Evolutionary conservation across 2,888 invertebrate genomes (phyloP), one percentile per base, ranked within the genome.

Genomic region (Thymelicus sylvestris): DNA sequence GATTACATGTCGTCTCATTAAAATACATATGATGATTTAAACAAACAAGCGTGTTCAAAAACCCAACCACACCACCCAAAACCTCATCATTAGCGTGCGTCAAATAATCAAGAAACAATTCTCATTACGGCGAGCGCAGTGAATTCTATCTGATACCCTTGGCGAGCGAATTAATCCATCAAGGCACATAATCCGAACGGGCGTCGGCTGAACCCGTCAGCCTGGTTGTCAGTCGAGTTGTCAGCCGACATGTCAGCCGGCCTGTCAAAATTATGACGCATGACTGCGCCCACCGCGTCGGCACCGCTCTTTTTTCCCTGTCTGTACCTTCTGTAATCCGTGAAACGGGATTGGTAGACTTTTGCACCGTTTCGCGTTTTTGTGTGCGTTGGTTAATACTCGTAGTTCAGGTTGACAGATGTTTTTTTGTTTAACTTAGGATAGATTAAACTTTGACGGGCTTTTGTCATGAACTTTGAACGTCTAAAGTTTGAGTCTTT

Each of bases 251-350:
- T 88, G 91, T 90, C 92, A 87, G 78, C 81, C 84, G 73, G 74
- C 77, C 85, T 89, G 90, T 91, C 92, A 92, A 83, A 90, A 89
- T 89, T 86, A 87, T 91, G 88, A 92, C 88, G 91, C 92, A 87
- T 90, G 91, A 85, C 81, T 86, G 90, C 86, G 85, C 90, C 88
- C 86, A 83, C 89, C 86, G 79, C 81, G 68, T 72, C 81, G 82
- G 82, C 81, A 82, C 76, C 75, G 74, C 74, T 78, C 80, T 81
- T 83, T 80, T 81, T 78, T 72, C 50, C 44, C 77, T 75, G 74
- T 72, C 76, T 67, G 73, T 76, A 74, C 62, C 57, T 64, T 64
- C 63, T 38, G 48, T 69, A 69, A 69, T 64, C 69, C 59, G 64
- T 64, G 59, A 69, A 69, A 69, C 69, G 64, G 57, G 59, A 69